A percentile compares a stretch with the other conserved stretches of the same genome.
phyloP scores from a whole-genome alignment of 1,140 invertebrate species.

The Amphibalanus amphitrite region DNA sequence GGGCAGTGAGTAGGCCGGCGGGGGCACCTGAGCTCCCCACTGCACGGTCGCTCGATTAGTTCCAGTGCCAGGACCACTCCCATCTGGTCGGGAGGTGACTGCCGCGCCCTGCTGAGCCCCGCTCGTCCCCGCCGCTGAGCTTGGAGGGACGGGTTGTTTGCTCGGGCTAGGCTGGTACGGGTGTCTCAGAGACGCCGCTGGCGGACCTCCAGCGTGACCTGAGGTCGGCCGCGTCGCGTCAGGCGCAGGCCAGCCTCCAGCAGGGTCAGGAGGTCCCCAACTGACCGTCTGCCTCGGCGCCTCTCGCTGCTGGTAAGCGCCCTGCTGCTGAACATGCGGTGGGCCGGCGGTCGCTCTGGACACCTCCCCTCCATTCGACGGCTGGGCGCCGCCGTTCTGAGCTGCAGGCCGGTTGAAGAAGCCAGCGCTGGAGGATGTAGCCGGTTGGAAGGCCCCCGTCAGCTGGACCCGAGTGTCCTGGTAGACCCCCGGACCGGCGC shows the following conservation, averaged over 20 bases:
- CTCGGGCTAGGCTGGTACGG: not conserved
- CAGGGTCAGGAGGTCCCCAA: too few relatives aligned
- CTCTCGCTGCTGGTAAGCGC: too few relatives aligned
- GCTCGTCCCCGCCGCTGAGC: too few relatives aligned
- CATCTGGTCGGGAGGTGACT: too few relatives aligned
- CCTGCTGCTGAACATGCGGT: not conserved
- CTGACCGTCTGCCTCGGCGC: too few relatives aligned
- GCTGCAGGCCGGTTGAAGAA: too few relatives aligned
- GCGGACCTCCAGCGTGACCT: too few relatives aligned
- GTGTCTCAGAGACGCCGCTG: not conserved
- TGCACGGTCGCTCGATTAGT: too few relatives aligned
- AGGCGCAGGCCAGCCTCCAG: too few relatives aligned
- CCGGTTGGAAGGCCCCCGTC: not conserved
- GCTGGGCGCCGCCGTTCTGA: not conserved
- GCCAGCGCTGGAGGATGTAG: too few relatives aligned
- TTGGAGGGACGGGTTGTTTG: not conserved
- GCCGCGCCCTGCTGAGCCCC: too few relatives aligned
- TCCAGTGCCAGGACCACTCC: not conserved
- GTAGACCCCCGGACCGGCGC: not conserved
- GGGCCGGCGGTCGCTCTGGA: not conserved
- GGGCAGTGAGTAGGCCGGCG: not conserved
- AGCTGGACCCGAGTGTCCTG: not conserved
- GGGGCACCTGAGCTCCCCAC: not conserved
- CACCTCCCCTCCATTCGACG: not conserved
- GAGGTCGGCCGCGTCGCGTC: too few relatives aligned